Evolutionary conservation across 2,888 invertebrate genomes (phyloP), one percentile per base, ranked within the genome.

Genomic region (Microctonus brassicae): DNA sequence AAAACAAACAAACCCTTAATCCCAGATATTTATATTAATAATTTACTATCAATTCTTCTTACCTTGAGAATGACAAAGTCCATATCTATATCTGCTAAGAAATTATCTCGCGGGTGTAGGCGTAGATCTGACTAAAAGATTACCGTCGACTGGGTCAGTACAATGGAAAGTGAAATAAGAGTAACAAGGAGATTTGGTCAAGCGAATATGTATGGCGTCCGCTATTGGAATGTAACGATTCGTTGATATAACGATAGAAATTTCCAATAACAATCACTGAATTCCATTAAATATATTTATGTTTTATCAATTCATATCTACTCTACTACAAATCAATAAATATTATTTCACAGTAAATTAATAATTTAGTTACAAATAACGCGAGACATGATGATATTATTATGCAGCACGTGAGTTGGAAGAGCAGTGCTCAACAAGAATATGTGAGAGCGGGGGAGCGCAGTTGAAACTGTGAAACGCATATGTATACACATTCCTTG

Each of bases 51-150:
- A 42, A 11, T n/a, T 26, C 1, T 34, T 58, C 67, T 72, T 42
- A 72, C 72, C 67, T 67, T 67, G 20, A 72, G 33, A 57, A 72
- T 72, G 17, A 72, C 67, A 63, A 72, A 67, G 47, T 72, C 72
- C 72, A 72, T 72, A 29, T 22, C 61, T 66, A 69, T 22, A 36
- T 65, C 22, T 13, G 52, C 34, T 47, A 47, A 47, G 20, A 55
- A 24, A 20, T 34, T 39, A 39, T 39, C 36, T 39, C 20, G 29
- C 22, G 29, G 53, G n/a, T n/a, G 10, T 34, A 60, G 57, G 29
- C 29, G 55, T 34, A 20, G 52, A 34, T 63, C 42, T 39, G 34
- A 52, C 24, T 29, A 26, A 39, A 39, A 57, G 33, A 66, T 66
- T 47, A 42, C 17, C 4, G 26, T 33, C 33, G 58, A 58, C 29